phyloP scores from a whole-genome alignment of 2,797 vertebrate species.

The Clarias laeviceps region DNA sequence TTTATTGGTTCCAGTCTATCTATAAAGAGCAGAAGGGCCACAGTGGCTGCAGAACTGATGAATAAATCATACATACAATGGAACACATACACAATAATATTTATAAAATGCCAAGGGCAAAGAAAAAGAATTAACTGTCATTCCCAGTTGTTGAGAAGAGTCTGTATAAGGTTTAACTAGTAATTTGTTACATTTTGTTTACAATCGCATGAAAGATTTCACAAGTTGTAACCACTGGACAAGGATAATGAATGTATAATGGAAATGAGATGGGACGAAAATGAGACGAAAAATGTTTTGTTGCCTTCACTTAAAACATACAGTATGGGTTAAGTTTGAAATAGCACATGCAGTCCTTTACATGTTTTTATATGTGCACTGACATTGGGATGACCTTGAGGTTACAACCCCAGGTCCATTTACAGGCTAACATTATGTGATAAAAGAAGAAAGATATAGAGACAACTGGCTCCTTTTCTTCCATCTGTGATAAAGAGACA shows the following conservation, averaged over 20 bases:
- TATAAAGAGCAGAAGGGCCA: conserved; percentile 53
- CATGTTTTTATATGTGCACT: background rate
- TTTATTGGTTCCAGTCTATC: conserved; percentile 59
- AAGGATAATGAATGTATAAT: background rate
- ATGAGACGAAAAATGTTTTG: background rate
- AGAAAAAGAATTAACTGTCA: conserved; percentile 22
- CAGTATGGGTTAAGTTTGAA: background rate
- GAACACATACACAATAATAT: conserved; percentile 24
- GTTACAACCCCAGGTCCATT: conserved; percentile 27
- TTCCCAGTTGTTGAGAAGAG: conserved; percentile 1
- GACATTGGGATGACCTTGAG: background rate
- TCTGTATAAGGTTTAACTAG: conserved; percentile 10
- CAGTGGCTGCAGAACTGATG: conserved; percentile 53
- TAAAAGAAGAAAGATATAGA: conserved; percentile 21
- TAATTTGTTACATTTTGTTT: conserved; percentile 4
- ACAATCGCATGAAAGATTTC: background rate
- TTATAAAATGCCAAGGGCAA: conserved; percentile 30
- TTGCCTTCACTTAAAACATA: background rate
- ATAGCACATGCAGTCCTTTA: background rate
- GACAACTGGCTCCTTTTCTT: conserved; percentile 41
- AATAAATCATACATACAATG: conserved; percentile 63
- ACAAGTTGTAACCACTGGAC: background rate
- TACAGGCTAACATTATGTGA: conserved; percentile 25
- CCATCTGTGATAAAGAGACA: conserved; percentile 47
- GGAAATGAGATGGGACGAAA: background rate